These are phyloP conservation scores for Leucozona laternaria DNA, from an alignment of 2,888 invertebrate species.

Conservation along the genomic window DNA sequence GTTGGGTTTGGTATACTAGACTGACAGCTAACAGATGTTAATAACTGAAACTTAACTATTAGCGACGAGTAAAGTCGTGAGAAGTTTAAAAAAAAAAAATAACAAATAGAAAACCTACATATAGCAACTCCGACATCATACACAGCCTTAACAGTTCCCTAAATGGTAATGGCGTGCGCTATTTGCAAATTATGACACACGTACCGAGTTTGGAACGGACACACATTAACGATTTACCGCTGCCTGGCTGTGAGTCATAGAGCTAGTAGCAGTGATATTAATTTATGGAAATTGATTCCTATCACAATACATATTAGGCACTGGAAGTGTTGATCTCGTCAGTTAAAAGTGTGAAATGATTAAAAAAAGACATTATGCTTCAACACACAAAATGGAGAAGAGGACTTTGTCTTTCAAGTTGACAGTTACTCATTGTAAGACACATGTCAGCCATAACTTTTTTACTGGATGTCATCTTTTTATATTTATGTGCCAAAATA, in stretches of 20 bases:
- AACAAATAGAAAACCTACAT: not conserved
- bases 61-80: constrained; percentile 44
- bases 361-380: constrained; percentile 15
- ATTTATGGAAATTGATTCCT: constrained; percentile 66
- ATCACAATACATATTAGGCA: constrained; percentile 16
- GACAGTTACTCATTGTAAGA: constrained; percentile 11
- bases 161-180: constrained; percentile 68
- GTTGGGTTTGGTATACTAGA: constrained; percentile 13
- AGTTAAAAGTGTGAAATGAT: constrained; percentile 35
- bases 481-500: constrained; percentile 15
- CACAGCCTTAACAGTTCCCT: constrained; percentile 35
- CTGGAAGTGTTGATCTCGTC: constrained; percentile 24
- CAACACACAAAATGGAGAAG: not conserved
- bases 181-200: constrained; percentile 67
- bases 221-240: constrained; percentile 27
- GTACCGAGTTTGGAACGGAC: not conserved
- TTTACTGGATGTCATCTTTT: constrained; percentile 1
- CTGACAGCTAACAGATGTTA: constrained; percentile 55
- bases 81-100: not conserved
- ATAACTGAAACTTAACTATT: constrained; percentile 17
- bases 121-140: constrained; percentile 38
- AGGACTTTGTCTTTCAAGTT: constrained; percentile 21
- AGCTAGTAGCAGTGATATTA: constrained; percentile 31
- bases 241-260: not conserved
- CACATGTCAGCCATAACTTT: constrained; percentile 18